These are phyloP conservation scores for Siniperca obscura DNA, from an alignment of 2,797 vertebrate species.

Conservation along the genomic window DNA sequence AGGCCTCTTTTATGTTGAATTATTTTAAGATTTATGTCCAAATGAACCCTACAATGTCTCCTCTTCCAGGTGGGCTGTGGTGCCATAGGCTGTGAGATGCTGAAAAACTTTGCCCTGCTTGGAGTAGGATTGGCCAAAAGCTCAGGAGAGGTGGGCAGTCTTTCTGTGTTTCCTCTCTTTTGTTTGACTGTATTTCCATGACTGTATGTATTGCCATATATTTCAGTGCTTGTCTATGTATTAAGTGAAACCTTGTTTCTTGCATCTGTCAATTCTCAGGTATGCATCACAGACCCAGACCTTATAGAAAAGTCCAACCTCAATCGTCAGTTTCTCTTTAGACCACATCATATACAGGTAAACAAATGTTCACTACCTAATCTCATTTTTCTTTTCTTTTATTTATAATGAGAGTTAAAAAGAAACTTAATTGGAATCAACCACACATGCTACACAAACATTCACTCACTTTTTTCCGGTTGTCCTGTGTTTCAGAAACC, in stretches of 20 bases:
- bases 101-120: conserved; percentile 97
- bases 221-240: not conserved
- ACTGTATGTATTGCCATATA: not conserved
- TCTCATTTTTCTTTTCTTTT: not conserved
- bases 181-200: not conserved
- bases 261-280: conserved; percentile 75
- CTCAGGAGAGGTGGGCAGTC: conserved; percentile 81
- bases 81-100: conserved; percentile 99
- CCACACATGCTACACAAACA: not conserved
- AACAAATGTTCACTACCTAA: not conserved
- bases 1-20: not conserved
- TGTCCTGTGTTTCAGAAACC: conserved; percentile 86
- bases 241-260: not conserved
- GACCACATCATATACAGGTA: conserved; percentile 98
- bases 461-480: not conserved
- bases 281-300: conserved; percentile 97
- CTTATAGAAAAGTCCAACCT: conserved; percentile 99
- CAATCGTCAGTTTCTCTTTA: conserved; percentile 98
- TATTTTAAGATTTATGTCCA: not conserved
- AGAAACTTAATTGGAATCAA: not conserved
- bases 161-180: not conserved
- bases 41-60: not conserved
- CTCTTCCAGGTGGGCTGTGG: conserved; percentile 94
- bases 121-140: conserved; percentile 89
- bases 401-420: not conserved